phyloP scores from a whole-genome alignment of 2,888 invertebrate genomes.

The Agriopis marginaria region DNA sequence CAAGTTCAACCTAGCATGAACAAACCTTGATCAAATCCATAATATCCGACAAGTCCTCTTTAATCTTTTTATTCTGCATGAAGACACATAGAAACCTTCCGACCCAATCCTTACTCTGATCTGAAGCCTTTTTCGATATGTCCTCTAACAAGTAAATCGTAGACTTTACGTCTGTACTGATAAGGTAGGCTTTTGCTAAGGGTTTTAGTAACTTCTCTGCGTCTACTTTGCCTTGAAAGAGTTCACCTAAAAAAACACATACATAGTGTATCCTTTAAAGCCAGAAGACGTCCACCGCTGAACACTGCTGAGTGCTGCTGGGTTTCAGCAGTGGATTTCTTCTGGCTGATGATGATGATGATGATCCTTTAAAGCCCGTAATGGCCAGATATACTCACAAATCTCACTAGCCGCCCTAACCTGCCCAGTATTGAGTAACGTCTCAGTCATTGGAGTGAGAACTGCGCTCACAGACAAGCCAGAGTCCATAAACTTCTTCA shows the following conservation, averaged over 20 bases:
- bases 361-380: neutral
- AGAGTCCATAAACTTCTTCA: conserved; percentile 80
- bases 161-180: conserved; percentile 75
- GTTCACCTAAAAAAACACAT: conserved; percentile 67
- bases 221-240: conserved; percentile 83
- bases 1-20: neutral
- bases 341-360: too few species aligned
- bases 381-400: conserved; percentile 67
- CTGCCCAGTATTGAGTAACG: conserved; percentile 75
- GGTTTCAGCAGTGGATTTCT: too few species aligned
- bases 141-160: conserved; percentile 82
- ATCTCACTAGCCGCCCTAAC: conserved; percentile 78
- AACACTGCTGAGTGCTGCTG: too few species aligned
- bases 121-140: conserved; percentile 69
- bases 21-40: conserved; percentile 75
- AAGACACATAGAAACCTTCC: conserved; percentile 85
- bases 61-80: conserved; percentile 73
- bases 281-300: too few species aligned
- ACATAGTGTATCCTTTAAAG: too few species aligned
- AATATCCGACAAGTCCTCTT: conserved; percentile 71
- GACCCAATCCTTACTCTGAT: conserved; percentile 83
- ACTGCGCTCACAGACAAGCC: conserved; percentile 70
- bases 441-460: conserved; percentile 80
- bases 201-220: conserved; percentile 77
- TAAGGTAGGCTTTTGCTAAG: conserved; percentile 77